Base-by-base conservation (phyloP, 35 echinoderm and acorn worm species). In the Anneissia japonica region DNA sequence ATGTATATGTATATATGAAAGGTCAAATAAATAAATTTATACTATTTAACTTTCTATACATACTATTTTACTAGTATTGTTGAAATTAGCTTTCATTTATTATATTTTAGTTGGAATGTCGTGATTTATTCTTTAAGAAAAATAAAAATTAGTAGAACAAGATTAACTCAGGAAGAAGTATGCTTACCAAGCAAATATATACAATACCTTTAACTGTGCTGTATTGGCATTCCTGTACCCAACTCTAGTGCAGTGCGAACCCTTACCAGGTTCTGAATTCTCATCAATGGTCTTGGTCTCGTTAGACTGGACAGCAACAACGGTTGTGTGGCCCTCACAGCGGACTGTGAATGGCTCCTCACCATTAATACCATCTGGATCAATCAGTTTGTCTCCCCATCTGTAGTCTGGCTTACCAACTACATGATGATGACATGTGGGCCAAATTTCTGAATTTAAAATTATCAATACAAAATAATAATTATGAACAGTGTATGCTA, bases 361-460 rank as follows among this genome's bases (percentile, higher is more conserved):
- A 39, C 79, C 79, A 81, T 39, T 37, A 81, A 38, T 30, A 38
- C 36, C 34, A 81, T 81, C 79, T 37, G 79, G 79, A 39, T 81
- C 79, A 26, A 81, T 81, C 4, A 81, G 35, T 38, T 38, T 38
- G 9, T 81, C 35, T 26, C 79, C 36, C 35, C 1, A 30, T 13
- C n/a, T 81, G 30, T 30, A 9, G 79, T 38, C 36, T 30, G 9
- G 9, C 17, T 36, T 81, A n/a, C 35, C 79, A 38, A 40, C 23
- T 19, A 38, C 14, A 40, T 81, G 36, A 40, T 81, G 35, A 32
- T 36, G 35, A 32, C 79, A 81, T 35, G 79, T 81, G 1, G 79
- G 79, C 79, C 79, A 81, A 29, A 40, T 81, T 39, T 81, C 79
- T 81, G 11, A 26, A 37, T 31, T 4, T 4, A 35, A 79, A 4